Base-by-base conservation (phyloP, 2,113 vertebrate species). In the Zapornia atra region DNA sequence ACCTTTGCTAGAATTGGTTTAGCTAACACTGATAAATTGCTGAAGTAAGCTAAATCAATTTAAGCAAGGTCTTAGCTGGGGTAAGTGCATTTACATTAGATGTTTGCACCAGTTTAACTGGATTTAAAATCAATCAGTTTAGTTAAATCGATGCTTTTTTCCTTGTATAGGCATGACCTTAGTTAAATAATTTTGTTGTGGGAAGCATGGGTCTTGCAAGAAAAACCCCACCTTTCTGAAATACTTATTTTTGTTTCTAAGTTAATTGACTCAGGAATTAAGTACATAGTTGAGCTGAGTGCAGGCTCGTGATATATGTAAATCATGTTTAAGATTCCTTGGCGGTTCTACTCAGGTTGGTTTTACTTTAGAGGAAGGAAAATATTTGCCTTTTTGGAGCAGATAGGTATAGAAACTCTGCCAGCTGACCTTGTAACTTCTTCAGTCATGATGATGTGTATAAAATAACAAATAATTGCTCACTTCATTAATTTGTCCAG, bases 31-130 rank as follows among this genome's bases (percentile, higher is more conserved):
- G 95, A 94, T 95, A 96, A 96, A 94, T 96, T 94, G 90, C 93
- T 95, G 93, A 93, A 96, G 88, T 90, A 96, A 95, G 86, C 90
- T 90, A 95, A 96, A 95, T 90, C 87, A 96, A 92, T 97, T 95
- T 95, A 95, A 88, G 85, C 86, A 56, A 83, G 85, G 72, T 90
- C 96, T 94, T 95, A 93, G 86, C 85, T 92, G 40, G 80, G 86
- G 63, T 93, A 94, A 93, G 79, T 88, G 92, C 82, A 92, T 96
- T 96, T 92, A 88, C 82, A 88, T 92, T 88, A 95, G 79, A 95
- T 71, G 68, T 95, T 96, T 96, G 90, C 64, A 90, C 76, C 80
- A 70, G 75, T 96, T 96, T 96, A 97, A 95, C 92, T 93, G 72
- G 90, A 88, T 95, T 94, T 94, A 83, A 93, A 88, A 93, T 88